phyloP scores from a whole-genome alignment of 2,113 vertebrate species.

The Oryzias javanicus region DNA sequence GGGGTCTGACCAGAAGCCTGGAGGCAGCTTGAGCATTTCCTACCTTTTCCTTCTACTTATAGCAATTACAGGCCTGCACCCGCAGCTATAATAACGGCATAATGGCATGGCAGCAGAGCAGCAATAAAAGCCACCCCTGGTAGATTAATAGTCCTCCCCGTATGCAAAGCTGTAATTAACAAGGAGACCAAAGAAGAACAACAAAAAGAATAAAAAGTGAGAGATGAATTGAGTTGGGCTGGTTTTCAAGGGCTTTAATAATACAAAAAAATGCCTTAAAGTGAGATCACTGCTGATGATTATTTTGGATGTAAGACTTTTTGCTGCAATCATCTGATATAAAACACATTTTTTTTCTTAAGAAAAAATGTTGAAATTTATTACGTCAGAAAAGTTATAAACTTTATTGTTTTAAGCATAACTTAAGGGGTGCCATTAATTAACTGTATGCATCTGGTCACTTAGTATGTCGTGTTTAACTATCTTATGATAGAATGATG shows the following conservation, averaged over 20 bases:
- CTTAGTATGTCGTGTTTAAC: no score
- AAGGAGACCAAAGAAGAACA: constrained; percentile 60
- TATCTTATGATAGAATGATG: not conserved
- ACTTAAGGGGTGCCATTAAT: no score
- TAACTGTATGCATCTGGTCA: no score
- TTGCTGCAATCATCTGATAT: no score
- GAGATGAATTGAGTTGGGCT: constrained; percentile 25
- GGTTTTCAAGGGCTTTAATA: constrained; percentile 31
- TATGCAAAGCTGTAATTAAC: constrained; percentile 79
- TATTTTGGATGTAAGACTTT: no score
- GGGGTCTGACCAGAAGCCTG: constrained; percentile 57
- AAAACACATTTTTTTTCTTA: no score
- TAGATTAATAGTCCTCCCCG: constrained; percentile 78
- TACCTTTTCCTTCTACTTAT: constrained; percentile 75
- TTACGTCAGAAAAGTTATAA: no score
- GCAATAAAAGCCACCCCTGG: constrained; percentile 79
- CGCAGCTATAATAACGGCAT: constrained; percentile 81
- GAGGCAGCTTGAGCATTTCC: constrained; percentile 58
- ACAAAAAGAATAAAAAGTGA: constrained; percentile 47
- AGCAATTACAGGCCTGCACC: constrained; percentile 77
- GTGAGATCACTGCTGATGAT: no score
- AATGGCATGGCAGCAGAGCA: constrained; percentile 78
- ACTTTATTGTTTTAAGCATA: no score
- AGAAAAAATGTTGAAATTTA: no score
- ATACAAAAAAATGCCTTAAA: constrained; percentile 6